Evolutionary conservation across 2,888 invertebrate genomes (phyloP).

Genomic region (Drosophila acutilabella): DNA sequence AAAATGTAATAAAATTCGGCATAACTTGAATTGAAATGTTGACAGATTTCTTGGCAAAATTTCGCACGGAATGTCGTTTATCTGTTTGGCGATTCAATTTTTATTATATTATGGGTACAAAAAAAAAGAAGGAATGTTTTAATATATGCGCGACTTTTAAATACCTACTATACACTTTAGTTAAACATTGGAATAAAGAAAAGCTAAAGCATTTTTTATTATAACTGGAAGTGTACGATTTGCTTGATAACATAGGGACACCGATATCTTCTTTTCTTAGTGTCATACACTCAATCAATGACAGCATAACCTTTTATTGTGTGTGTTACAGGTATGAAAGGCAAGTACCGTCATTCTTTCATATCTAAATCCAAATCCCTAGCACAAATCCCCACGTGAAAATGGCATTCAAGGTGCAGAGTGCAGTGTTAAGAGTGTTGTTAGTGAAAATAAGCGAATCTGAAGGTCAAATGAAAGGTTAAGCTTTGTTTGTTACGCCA

Average conservation of each 20-base stretch:
- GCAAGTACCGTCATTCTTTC: neutral
- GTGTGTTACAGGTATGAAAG: too few relatives aligned
- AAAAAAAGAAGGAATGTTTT: too few relatives aligned
- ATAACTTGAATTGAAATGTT: conserved; percentile 11
- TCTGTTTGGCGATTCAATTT: conserved; percentile 8
- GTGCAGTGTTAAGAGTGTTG: conserved; percentile 13
- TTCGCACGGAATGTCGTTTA: conserved; percentile 1
- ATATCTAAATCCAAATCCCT: conserved; percentile 9
- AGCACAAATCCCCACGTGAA: conserved; percentile 15
- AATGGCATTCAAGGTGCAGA: conserved; percentile 8
- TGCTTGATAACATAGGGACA: too few relatives aligned
- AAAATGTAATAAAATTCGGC: neutral
- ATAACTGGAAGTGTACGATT: too few relatives aligned
- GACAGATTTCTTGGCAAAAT: conserved; percentile 7
- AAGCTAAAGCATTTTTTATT: too few relatives aligned
- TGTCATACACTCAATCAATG: too few relatives aligned
- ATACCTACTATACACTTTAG: too few relatives aligned
- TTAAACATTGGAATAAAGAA: too few relatives aligned
- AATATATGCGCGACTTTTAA: too few relatives aligned
- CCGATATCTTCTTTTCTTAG: too few relatives aligned
- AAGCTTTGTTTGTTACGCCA: neutral
- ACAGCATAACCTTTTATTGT: too few relatives aligned
- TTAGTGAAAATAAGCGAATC: conserved; percentile 40
- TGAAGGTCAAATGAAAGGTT: conserved; percentile 14
- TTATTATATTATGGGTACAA: neutral